Conservation (phyloP, 2,113 vertebrate species). For the Microtus richardsoni region DNA sequence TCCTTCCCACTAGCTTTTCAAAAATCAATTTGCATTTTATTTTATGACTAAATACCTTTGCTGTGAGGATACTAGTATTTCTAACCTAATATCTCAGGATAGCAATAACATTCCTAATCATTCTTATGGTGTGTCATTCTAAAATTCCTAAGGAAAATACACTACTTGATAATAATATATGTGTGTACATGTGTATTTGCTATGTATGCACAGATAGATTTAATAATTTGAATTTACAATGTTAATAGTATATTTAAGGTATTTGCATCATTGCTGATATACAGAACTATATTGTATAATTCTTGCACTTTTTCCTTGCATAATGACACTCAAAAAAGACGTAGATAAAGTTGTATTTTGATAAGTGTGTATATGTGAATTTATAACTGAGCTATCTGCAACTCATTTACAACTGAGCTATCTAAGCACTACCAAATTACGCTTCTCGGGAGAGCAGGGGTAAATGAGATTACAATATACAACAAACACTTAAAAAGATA, state of each 20-base stretch:
- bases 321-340: not conserved
- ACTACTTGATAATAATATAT: not conserved
- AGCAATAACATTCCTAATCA: not conserved
- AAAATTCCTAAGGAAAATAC: not conserved
- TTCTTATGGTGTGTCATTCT: not conserved
- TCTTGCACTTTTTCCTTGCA: not conserved
- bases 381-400: not conserved
- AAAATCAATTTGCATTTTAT: not conserved
- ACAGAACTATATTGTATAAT: not conserved
- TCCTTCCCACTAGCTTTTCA: not conserved
- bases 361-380: not conserved
- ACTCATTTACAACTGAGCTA: not conserved
- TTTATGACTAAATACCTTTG: not conserved
- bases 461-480: not conserved
- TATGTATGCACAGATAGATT: not conserved
- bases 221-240: not conserved
- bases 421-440: not conserved
- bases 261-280: not conserved
- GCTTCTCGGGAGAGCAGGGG: not conserved
- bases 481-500: not conserved
- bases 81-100: not conserved
- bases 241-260: not conserved
- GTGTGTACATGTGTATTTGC: not conserved
- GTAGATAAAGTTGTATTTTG: not conserved
- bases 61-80: not conserved